Conservation (phyloP, 2,888 invertebrate species). For the Oxycera nigricornis region DNA sequence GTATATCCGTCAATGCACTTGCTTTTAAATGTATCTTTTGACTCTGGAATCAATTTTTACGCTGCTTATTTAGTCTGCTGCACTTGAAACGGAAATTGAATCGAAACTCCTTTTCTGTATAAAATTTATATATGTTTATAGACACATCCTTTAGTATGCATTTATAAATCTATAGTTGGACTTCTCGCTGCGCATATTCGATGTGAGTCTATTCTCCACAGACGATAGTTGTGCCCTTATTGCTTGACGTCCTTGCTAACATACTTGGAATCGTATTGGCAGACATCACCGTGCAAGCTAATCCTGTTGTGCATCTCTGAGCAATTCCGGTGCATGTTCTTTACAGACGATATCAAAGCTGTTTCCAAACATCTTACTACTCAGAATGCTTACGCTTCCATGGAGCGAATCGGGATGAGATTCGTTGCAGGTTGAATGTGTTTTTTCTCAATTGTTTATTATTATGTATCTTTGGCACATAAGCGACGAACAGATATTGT, state of each 20-base stretch:
- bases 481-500: conserved; percentile 30
- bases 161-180: neutral
- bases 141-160: neutral
- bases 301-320: conserved; percentile 28
- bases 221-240: neutral
- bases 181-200: neutral
- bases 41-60: neutral
- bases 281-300: conserved; percentile 34
- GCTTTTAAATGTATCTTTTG: neutral
- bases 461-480: conserved; percentile 21
- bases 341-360: neutral
- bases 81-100: neutral
- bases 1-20: neutral
- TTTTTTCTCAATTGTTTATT: conserved; percentile 34
- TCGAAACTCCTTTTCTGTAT: neutral
- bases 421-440: neutral
- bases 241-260: neutral
- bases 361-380: neutral
- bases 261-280: conserved; percentile 2
- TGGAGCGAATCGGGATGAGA: neutral
- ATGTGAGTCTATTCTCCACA: neutral
- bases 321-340: conserved; percentile 16
- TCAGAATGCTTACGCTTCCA: neutral
- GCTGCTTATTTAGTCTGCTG: neutral
- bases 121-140: neutral